A percentile compares a stretch with the other conserved stretches of the same genome.
Evolutionary conservation across 2,888 invertebrate species (phyloP).

Genomic region (Prostheceraeus crozeri): DNA sequence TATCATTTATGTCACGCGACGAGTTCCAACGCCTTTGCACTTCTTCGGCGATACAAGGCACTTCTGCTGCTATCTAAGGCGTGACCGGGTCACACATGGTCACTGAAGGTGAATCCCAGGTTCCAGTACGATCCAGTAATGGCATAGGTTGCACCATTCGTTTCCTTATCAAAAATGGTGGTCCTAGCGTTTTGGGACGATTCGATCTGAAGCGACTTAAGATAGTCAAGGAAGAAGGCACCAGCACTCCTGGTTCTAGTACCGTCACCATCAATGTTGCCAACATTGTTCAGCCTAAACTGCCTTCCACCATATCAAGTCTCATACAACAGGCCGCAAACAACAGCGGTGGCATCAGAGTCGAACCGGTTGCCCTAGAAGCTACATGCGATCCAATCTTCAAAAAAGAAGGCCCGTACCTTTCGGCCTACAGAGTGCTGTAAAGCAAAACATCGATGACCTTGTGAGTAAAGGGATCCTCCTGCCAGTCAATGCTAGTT

Average conservation of each 20-base stretch:
- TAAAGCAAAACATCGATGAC: slow-evolving; percentile 15
- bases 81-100: slow-evolving; percentile 18
- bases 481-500: neutral
- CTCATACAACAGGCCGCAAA: no score
- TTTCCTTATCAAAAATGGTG: slow-evolving; percentile 3
- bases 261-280: no score
- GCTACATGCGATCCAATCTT: slow-evolving; percentile 15
- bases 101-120: slow-evolving; percentile 9
- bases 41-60: no score
- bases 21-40: no score
- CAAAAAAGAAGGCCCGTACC: neutral
- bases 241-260: no score
- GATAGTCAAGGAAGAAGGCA: no score
- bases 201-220: slow-evolving; percentile 1
- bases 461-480: neutral
- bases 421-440: slow-evolving; percentile 15
- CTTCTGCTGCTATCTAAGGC: neutral
- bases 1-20: slow-evolving; percentile 13
- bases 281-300: no score
- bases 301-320: no score
- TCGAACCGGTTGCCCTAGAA: no score
- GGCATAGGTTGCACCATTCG: neutral
- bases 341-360: no score
- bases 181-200: slow-evolving; percentile 9
- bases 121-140: neutral